Conservation (phyloP, 2,888 invertebrate genomes). For the Agrochola lota region DNA sequence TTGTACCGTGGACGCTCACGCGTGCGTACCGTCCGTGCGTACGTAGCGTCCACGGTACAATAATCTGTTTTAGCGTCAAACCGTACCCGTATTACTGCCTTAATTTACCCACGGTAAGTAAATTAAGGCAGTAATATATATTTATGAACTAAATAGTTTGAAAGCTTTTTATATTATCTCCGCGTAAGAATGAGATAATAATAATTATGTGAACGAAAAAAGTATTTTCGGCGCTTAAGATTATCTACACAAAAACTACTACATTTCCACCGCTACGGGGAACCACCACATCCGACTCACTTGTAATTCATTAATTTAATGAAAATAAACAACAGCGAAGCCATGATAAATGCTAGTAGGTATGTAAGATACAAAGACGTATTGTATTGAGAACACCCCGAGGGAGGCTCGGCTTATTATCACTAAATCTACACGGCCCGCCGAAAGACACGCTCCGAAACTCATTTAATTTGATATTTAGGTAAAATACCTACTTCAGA, state of each 20-base stretch:
- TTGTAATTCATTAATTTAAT: constrained; percentile 33
- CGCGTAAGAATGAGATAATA: not conserved
- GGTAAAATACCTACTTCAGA: constrained; percentile 1
- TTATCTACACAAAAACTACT: not conserved
- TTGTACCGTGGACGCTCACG: too few species aligned
- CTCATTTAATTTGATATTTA: constrained; percentile 37
- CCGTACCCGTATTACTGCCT: too few species aligned
- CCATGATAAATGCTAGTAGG: constrained; percentile 18
- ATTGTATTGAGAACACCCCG: constrained; percentile 39
- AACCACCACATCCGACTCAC: constrained; percentile 5
- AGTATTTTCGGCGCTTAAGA: not conserved
- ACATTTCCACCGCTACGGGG: not conserved
- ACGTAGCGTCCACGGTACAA: too few species aligned
- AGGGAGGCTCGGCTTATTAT: constrained; percentile 35
- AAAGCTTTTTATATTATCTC: not conserved
- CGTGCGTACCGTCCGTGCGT: too few species aligned
- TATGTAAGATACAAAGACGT: constrained; percentile 25
- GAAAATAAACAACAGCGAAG: constrained; percentile 25
- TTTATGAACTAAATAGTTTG: not conserved
- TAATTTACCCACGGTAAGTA: not conserved
- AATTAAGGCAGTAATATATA: not conserved
- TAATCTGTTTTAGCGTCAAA: too few species aligned
- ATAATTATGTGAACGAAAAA: not conserved
- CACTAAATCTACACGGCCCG: constrained; percentile 36
- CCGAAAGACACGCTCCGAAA: constrained; percentile 31